Conservation (phyloP, 2,113 vertebrate genomes). For the Nyctereutes procyonoides region DNA sequence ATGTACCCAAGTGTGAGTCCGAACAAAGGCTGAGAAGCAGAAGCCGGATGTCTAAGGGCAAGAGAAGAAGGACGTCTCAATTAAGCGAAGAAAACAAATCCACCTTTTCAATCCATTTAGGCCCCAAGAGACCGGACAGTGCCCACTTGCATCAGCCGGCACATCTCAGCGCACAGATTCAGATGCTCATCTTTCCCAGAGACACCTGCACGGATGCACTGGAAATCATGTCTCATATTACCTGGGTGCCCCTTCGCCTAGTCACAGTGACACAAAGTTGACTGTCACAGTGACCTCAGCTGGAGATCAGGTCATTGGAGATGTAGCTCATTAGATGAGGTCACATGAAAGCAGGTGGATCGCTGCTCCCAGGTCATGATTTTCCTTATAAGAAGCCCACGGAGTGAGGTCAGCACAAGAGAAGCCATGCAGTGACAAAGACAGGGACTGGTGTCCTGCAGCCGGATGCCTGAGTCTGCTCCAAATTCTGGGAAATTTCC, state of each 20-base stretch:
- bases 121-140: not conserved
- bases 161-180: not conserved
- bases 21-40: not conserved
- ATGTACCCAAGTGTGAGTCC: not conserved
- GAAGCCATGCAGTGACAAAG: not conserved
- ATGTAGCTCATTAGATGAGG: not conserved
- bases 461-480: not conserved
- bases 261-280: not conserved
- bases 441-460: not conserved
- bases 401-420: not conserved
- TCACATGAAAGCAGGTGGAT: too few species aligned
- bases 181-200: not conserved
- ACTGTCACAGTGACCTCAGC: not conserved
- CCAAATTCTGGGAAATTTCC: not conserved
- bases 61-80: not conserved
- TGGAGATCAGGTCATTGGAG: not conserved
- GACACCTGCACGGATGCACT: fast-evolving
- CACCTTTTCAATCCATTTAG: not conserved
- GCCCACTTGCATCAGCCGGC: too few species aligned
- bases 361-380: not conserved
- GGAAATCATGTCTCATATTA: not conserved
- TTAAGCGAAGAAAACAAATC: not conserved
- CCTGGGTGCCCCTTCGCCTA: not conserved
- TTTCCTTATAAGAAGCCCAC: not conserved
- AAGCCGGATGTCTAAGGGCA: not conserved